A percentile compares a stretch with the other conserved stretches of the same genome.
Evolutionary conservation across 2,888 invertebrate genomes (phyloP).

Genomic region (Mellilla xanthometata): DNA sequence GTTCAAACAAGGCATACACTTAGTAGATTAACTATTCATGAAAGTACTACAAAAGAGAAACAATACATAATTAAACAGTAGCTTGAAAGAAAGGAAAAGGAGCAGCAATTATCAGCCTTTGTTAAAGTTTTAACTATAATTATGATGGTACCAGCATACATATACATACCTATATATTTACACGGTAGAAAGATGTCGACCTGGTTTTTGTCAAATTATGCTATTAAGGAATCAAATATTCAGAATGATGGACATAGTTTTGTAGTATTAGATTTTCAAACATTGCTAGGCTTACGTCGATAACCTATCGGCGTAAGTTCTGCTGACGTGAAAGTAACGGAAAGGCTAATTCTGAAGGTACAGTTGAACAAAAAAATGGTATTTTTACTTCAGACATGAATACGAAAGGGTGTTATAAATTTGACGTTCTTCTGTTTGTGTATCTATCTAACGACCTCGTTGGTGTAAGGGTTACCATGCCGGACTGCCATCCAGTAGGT

Average conservation of each 20-base stretch:
- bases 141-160: too few relatives aligned
- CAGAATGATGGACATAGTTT: conserved; percentile 6
- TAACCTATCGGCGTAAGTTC: neutral
- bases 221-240: conserved; percentile 11
- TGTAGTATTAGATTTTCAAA: neutral
- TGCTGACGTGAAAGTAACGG: conserved; percentile 5
- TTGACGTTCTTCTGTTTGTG: too few relatives aligned
- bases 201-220: conserved; percentile 1
- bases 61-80: conserved; percentile 7
- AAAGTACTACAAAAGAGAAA: conserved; percentile 7
- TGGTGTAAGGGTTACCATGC: too few relatives aligned
- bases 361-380: too few relatives aligned
- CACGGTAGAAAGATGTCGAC: conserved; percentile 1
- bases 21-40: conserved; percentile 10
- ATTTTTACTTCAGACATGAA: too few relatives aligned
- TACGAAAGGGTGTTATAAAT: too few relatives aligned
- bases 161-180: neutral
- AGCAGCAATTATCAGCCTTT: conserved; percentile 1
- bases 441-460: too few relatives aligned
- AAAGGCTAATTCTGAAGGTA: neutral
- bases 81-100: conserved; percentile 5
- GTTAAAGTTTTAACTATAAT: neutral
- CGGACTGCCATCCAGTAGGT: too few relatives aligned
- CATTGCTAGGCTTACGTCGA: neutral
- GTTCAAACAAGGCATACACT: neutral